These are phyloP conservation scores for Barbus barbus DNA, from an alignment of 2,113 vertebrate genomes.

Conservation along the genomic window DNA sequence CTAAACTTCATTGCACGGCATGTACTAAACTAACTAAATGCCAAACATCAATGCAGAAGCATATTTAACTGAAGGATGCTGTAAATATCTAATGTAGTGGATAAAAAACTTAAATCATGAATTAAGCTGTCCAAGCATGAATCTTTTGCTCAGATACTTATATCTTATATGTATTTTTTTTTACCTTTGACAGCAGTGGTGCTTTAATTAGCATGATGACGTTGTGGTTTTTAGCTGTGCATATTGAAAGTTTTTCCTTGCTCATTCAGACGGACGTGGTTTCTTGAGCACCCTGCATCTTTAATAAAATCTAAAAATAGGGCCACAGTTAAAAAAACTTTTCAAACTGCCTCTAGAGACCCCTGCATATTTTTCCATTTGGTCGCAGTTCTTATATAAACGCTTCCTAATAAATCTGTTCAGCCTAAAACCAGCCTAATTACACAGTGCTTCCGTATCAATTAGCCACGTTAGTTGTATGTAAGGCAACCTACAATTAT, in stretches of 20 bases:
- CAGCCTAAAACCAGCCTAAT: not conserved
- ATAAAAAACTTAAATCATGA: too few species aligned
- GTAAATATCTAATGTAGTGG: too few species aligned
- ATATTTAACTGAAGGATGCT: not conserved
- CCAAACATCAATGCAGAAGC: not conserved
- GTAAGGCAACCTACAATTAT: not conserved
- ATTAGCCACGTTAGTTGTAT: not conserved
- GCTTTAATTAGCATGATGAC: not conserved
- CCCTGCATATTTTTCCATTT: not conserved
- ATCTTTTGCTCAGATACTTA: not conserved
- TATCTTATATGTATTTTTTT: not conserved
- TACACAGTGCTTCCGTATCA: not conserved
- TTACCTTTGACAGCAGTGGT: not conserved
- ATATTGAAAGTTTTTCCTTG: not conserved
- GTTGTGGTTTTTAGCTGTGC: not conserved
- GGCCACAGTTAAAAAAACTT: not conserved
- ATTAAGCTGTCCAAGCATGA: too few species aligned
- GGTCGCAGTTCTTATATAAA: not conserved
- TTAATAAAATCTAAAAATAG: not conserved
- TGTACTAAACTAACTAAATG: not conserved
- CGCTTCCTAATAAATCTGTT: not conserved
- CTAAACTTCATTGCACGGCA: not conserved
- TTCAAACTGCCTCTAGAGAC: not conserved
- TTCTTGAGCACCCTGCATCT: not conserved
- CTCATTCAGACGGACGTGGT: not conserved